Evolutionary conservation across 2,888 invertebrate species (phyloP).

Genomic region (Cylindroiulus punctatus): DNA sequence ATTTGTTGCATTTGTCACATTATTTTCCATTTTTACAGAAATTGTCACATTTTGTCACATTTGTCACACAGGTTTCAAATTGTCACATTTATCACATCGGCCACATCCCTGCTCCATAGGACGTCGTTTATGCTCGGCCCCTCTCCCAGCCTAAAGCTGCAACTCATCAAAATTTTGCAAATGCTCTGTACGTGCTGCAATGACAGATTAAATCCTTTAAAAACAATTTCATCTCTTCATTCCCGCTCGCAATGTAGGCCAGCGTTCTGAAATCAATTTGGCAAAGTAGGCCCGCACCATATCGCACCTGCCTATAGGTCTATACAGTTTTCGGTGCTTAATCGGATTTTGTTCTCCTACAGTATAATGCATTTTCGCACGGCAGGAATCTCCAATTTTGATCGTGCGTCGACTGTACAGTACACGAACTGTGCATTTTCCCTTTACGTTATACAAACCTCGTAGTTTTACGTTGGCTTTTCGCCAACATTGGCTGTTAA

Average conservation of each 20-base stretch:
- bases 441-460: background rate
- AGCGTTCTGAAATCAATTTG: background rate
- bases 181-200: too few species aligned
- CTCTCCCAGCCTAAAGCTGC: too few species aligned
- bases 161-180: too few species aligned
- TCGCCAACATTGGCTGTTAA: conserved; percentile 17
- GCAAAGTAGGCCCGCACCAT: background rate
- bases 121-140: too few species aligned
- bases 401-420: conserved; percentile 1
- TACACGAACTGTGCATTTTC: background rate
- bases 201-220: too few species aligned
- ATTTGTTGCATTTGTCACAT: too few species aligned
- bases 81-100: too few species aligned
- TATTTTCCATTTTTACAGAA: too few species aligned
- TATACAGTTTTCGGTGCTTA: background rate
- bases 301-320: background rate
- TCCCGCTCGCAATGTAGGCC: background rate
- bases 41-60: too few species aligned
- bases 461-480: conserved; percentile 9
- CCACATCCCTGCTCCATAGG: too few species aligned
- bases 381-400: conserved; percentile 11
- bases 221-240: background rate
- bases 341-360: background rate
- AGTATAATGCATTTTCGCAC: background rate
- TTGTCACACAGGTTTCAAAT: too few species aligned